Conservation (phyloP, 2,797 vertebrate genomes). For the Hozukius guyotensis region DNA sequence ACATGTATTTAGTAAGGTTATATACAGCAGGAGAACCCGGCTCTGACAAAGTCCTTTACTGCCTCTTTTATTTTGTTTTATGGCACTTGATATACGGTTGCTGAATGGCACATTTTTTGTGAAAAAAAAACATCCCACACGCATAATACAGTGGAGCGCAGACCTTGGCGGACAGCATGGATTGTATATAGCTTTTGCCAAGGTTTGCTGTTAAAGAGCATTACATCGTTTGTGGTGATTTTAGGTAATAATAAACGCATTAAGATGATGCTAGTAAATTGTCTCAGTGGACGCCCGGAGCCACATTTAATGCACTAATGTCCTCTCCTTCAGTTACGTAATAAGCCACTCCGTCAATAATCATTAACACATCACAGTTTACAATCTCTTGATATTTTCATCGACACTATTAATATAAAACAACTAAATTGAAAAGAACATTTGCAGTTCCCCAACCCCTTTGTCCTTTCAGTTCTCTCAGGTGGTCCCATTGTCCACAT, state of each 20-base stretch:
- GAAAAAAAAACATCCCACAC: slow-evolving; percentile 29
- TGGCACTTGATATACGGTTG: slow-evolving; percentile 65
- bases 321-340: slow-evolving; percentile 30
- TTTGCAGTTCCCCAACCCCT: background rate
- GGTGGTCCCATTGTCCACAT: background rate
- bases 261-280: slow-evolving; percentile 43
- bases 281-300: slow-evolving; percentile 30
- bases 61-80: slow-evolving; percentile 57
- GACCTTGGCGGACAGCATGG: slow-evolving; percentile 16
- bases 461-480: background rate
- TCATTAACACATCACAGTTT: slow-evolving; percentile 58
- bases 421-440: slow-evolving; percentile 8
- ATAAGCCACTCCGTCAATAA: slow-evolving; percentile 39
- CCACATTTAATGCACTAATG: slow-evolving; percentile 40
- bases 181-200: slow-evolving; percentile 16
- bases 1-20: slow-evolving; percentile 33
- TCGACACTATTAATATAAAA: slow-evolving; percentile 44
- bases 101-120: slow-evolving; percentile 54
- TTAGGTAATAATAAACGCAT: slow-evolving; percentile 58
- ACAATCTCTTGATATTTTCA: slow-evolving; percentile 39
- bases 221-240: slow-evolving; percentile 28
- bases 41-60: slow-evolving; percentile 41
- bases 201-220: slow-evolving; percentile 42
- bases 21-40: slow-evolving; percentile 51
- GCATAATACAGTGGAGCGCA: slow-evolving; percentile 17